Evolutionary conservation across 2,113 vertebrate genomes (phyloP).

Genomic region (Ia io): DNA sequence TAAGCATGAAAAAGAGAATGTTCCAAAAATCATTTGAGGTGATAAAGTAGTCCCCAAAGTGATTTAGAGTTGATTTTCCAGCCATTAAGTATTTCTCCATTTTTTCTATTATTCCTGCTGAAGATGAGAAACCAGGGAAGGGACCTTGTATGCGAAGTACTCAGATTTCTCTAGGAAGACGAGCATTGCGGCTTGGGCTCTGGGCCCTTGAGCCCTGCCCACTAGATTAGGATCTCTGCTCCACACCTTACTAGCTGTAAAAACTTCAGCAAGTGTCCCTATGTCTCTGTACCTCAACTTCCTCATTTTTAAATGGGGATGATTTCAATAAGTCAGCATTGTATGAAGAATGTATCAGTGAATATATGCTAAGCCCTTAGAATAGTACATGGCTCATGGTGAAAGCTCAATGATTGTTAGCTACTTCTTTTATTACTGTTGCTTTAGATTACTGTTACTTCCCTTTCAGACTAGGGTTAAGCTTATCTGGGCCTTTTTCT

Average conservation of each 20-base stretch:
- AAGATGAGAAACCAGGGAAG: background rate
- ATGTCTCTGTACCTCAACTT: background rate
- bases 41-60: conserved; percentile 6
- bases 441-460: background rate
- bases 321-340: background rate
- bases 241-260: background rate
- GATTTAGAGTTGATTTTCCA: background rate
- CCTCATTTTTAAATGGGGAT: background rate
- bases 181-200: background rate
- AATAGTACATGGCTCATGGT: background rate
- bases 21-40: conserved; percentile 22
- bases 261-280: background rate
- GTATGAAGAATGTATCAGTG: background rate
- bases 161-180: background rate
- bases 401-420: background rate
- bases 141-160: background rate
- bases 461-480: background rate
- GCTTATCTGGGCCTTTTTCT: background rate
- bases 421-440: background rate
- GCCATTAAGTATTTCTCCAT: conserved; percentile 1
- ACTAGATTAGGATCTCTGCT: background rate
- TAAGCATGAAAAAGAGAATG: conserved; percentile 44
- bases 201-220: background rate
- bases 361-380: background rate
- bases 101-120: background rate